Conservation (phyloP, 1,140 invertebrate species). For the Achatina immaculata region DNA sequence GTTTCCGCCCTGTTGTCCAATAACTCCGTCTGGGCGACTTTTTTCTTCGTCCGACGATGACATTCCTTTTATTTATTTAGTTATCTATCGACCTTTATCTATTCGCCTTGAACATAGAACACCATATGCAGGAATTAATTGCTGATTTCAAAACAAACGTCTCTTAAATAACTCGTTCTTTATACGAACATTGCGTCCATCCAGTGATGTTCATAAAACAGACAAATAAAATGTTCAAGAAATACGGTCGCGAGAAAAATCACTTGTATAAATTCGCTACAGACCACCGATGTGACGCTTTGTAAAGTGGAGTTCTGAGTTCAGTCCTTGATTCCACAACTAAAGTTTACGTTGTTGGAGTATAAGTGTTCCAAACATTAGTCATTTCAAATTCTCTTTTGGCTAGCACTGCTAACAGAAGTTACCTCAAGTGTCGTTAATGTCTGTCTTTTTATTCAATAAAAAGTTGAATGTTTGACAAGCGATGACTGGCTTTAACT, state of each 20-base stretch:
- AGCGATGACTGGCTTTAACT: not conserved
- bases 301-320: too few relatives aligned
- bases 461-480: too few relatives aligned
- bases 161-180: not conserved
- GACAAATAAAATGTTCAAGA: not conserved
- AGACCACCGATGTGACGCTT: too few relatives aligned
- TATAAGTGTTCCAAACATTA: not conserved
- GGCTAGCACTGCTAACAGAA: not conserved
- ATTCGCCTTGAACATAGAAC: not conserved
- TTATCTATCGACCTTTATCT: not conserved
- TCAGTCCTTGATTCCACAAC: too few relatives aligned
- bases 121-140: not conserved
- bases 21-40: conserved; percentile 23
- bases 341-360: not conserved
- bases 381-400: not conserved
- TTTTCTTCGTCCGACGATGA: conserved; percentile 50
- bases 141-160: not conserved
- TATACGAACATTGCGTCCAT: not conserved
- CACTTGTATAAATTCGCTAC: too few relatives aligned
- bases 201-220: not conserved
- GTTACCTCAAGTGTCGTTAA: not conserved
- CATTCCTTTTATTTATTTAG: not conserved
- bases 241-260: not conserved
- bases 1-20: not conserved
- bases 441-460: too few relatives aligned